phyloP scores from a whole-genome alignment of 2,888 invertebrate genomes.

The Gandaritis pyraliata region DNA sequence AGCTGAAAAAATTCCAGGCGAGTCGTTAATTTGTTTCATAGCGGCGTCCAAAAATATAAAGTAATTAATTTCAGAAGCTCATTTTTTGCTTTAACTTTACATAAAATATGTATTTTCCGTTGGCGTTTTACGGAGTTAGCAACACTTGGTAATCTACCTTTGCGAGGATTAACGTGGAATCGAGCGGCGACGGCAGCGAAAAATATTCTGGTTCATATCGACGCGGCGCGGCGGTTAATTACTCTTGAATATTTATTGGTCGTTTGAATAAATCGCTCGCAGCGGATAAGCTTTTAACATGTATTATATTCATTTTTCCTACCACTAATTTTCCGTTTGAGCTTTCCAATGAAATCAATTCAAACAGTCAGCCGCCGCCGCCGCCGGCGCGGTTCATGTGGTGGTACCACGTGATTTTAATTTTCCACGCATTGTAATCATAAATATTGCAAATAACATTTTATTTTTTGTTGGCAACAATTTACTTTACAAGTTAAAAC shows the following conservation, averaged over 20 bases:
- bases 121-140: slow-evolving; percentile 63
- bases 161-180: slow-evolving; percentile 73
- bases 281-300: slow-evolving; percentile 75
- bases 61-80: slow-evolving; percentile 50
- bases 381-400: slow-evolving; percentile 9
- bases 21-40: slow-evolving; percentile 43
- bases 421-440: slow-evolving; percentile 20
- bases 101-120: slow-evolving; percentile 58
- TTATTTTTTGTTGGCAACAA: background rate
- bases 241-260: slow-evolving; percentile 83
- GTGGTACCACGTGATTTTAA: slow-evolving; percentile 26
- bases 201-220: slow-evolving; percentile 69
- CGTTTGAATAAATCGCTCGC: slow-evolving; percentile 80
- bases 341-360: slow-evolving; percentile 39
- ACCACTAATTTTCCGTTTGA: slow-evolving; percentile 58
- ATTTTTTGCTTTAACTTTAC: slow-evolving; percentile 51
- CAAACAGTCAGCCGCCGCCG: slow-evolving; percentile 5
- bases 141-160: slow-evolving; percentile 75
- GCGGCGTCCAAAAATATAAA: slow-evolving; percentile 41
- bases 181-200: slow-evolving; percentile 72
- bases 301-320: slow-evolving; percentile 71
- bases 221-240: slow-evolving; percentile 74
- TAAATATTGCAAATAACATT: slow-evolving; percentile 5
- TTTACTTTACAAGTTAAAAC: background rate
- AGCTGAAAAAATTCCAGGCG: slow-evolving; percentile 36